Percentiles rank a stretch among this genome's conserved stretches.
Conservation (phyloP, 2,797 vertebrate genomes). For the Buceros bicornis region DNA sequence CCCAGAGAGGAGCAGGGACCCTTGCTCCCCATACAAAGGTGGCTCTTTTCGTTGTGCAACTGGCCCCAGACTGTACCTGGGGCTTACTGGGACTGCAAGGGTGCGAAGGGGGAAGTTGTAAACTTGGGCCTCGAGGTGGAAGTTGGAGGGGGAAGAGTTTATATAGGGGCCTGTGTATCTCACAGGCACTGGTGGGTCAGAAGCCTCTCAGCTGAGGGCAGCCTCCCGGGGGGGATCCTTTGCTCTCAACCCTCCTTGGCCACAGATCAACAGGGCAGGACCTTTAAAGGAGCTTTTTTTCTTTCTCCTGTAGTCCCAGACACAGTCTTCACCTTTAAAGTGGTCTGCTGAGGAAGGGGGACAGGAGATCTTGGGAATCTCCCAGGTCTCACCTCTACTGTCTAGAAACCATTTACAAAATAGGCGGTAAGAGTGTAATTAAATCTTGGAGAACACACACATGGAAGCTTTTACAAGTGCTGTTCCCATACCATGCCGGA, state of each 20-base stretch:
- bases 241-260: not conserved
- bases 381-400: not conserved
- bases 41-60: not conserved
- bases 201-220: not conserved
- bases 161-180: not conserved
- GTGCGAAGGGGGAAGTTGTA: not conserved
- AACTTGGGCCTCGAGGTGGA: fast-evolving
- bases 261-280: not conserved
- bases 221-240: not conserved
- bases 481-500: not conserved
- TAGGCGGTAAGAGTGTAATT: not conserved
- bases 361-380: not conserved
- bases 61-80: not conserved
- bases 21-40: not conserved
- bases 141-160: not conserved
- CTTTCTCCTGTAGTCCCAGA: not conserved
- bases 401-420: conserved; percentile 7
- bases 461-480: not conserved
- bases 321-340: not conserved
- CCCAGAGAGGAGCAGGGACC: not conserved
- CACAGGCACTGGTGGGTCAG: not conserved
- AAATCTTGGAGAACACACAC: not conserved
- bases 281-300: not conserved
- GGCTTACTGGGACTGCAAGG: not conserved
- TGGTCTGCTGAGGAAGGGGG: not conserved